phyloP scores from a whole-genome alignment of 2,113 vertebrate genomes.

The Talpa occidentalis region DNA sequence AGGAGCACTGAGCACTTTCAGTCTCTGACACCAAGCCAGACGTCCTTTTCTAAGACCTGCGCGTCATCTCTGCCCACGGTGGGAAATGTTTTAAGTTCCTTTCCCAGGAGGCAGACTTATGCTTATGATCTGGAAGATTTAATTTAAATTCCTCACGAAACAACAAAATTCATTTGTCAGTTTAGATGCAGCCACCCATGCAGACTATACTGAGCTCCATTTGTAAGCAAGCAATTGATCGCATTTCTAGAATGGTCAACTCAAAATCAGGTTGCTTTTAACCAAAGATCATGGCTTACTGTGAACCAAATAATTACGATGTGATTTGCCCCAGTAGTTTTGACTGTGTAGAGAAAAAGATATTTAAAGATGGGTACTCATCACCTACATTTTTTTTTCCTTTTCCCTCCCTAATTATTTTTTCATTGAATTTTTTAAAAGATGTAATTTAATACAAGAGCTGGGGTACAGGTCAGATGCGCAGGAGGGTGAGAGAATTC shows the following conservation, averaged over 20 bases:
- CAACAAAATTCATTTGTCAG: slow-evolving; percentile 64
- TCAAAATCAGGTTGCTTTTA: slow-evolving; percentile 56
- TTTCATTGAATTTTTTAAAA: no score
- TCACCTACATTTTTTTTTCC: not conserved
- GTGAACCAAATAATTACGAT: not conserved
- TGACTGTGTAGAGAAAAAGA: slow-evolving; percentile 11
- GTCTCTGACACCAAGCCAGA: not conserved
- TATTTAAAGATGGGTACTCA: not conserved
- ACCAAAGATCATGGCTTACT: slow-evolving; percentile 36
- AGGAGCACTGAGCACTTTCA: not conserved
- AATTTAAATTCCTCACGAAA: slow-evolving; percentile 62
- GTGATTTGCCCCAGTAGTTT: not conserved
- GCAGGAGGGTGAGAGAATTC: no score
- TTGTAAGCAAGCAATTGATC: slow-evolving; percentile 55
- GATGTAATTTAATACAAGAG: no score
- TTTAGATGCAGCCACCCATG: slow-evolving; percentile 24
- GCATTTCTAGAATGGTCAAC: slow-evolving; percentile 24
- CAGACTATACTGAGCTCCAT: slow-evolving; percentile 38
- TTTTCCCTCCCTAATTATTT: no score
- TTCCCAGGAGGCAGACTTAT: slow-evolving; percentile 42
- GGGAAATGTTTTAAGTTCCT: slow-evolving; percentile 34
- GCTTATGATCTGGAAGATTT: slow-evolving; percentile 62
- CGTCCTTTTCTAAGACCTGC: not conserved
- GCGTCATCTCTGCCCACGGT: not conserved
- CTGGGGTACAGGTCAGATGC: no score